Evolutionary conservation across 2,113 vertebrate genomes (phyloP).

Genomic region (Aptenodytes forsteri): DNA sequence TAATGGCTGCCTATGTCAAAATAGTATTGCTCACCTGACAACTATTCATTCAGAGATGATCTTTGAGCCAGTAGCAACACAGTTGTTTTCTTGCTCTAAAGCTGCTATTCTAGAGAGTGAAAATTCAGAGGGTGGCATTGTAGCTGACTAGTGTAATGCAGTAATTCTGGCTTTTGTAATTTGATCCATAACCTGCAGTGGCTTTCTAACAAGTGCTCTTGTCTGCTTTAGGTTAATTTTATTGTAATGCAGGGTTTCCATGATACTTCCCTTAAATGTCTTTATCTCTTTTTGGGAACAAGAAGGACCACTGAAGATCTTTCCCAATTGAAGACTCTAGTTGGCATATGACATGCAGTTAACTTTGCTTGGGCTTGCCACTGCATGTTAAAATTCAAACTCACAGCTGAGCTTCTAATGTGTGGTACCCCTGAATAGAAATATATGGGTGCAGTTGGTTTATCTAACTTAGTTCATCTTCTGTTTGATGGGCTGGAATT

Average conservation of each 20-base stretch:
- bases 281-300: background rate
- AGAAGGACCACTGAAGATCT: background rate
- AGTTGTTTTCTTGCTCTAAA: background rate
- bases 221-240: background rate
- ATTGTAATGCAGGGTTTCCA: background rate
- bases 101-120: background rate
- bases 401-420: background rate
- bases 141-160: background rate
- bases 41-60: background rate
- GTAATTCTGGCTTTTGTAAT: background rate
- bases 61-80: background rate
- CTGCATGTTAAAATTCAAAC: background rate
- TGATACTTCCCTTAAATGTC: background rate
- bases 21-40: background rate
- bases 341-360: background rate
- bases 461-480: background rate
- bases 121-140: background rate
- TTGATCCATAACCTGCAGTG: background rate
- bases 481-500: background rate
- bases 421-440: background rate
- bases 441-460: background rate
- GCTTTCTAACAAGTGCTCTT: background rate
- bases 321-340: background rate
- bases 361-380: background rate
- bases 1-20: background rate